Percentiles rank a stretch among this genome's conserved stretches.
Conservation (phyloP, 2,888 invertebrate genomes). For the Leuctra nigra region DNA sequence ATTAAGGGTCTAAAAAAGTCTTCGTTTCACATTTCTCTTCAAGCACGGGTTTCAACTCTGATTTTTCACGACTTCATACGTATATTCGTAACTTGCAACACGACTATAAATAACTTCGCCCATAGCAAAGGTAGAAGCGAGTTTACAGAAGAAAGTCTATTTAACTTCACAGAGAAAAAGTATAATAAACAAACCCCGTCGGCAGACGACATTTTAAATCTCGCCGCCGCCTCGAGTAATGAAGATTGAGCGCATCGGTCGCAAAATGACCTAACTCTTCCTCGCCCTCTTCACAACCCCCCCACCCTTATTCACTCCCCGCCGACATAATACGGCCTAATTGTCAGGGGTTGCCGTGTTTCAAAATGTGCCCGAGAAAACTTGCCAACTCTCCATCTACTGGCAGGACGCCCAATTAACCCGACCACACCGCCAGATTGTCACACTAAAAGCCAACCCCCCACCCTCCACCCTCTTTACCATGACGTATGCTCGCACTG, state of each 20-base stretch:
- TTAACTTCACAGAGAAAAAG: no score
- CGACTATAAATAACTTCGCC: no score
- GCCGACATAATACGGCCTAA: slow-evolving; percentile 10
- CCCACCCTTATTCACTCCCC: not conserved
- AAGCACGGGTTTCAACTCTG: no score
- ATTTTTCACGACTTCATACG: no score
- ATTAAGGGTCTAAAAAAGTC: no score
- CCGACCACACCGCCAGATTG: slow-evolving; percentile 7
- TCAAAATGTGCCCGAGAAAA: not conserved
- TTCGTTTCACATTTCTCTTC: no score
- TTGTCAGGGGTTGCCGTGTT: not conserved
- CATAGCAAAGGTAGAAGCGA: no score
- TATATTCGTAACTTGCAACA: no score
- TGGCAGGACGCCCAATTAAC: slow-evolving; percentile 12
- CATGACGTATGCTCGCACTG: not conserved
- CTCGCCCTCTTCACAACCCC: not conserved
- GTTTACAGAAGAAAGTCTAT: no score
- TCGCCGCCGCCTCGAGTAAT: not conserved
- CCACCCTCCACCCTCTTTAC: no score
- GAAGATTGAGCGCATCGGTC: slow-evolving; percentile 4
- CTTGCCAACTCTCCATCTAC: not conserved
- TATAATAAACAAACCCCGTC: no score
- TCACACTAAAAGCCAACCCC: not conserved
- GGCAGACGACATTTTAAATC: no score
- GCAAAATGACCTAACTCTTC: not conserved